phyloP scores from a whole-genome alignment of 1,140 invertebrate genomes.

The Caenorhabditis latens region DNA sequence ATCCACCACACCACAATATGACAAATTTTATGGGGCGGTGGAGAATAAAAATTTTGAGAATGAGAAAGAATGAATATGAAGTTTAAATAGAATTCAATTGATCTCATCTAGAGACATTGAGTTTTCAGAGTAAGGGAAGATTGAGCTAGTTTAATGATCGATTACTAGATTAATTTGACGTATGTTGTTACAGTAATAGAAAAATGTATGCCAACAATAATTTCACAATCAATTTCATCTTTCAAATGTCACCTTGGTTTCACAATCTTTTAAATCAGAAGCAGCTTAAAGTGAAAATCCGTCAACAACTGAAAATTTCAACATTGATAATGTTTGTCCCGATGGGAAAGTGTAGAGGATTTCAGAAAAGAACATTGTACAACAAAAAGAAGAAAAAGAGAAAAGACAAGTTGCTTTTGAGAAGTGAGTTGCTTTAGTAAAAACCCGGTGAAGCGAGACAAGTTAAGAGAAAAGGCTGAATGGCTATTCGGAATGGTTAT shows the following conservation, averaged over 20 bases:
- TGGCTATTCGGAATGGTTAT: constrained; percentile 55
- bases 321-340: not conserved
- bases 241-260: too few species aligned
- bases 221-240: too few species aligned
- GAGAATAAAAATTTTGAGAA: constrained; percentile 30
- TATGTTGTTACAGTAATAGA: too few species aligned
- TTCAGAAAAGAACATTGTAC: constrained; percentile 4
- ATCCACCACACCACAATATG: constrained; percentile 28
- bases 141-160: too few species aligned
- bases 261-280: too few species aligned
- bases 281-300: too few species aligned
- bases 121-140: too few species aligned
- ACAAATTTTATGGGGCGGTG: constrained; percentile 37
- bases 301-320: not conserved
- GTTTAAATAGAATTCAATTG: not conserved
- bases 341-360: not conserved
- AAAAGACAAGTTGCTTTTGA: constrained; percentile 54
- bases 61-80: not conserved
- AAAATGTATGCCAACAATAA: too few species aligned
- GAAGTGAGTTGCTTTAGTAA: constrained; percentile 43
- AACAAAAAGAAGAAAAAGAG: not conserved
- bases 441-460: constrained; percentile 50
- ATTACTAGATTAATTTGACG: too few species aligned
- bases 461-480: constrained; percentile 51
- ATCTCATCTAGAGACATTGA: too few species aligned